A percentile compares a stretch with the other conserved stretches of the same genome.
Evolutionary conservation across 1,140 invertebrate species (phyloP).

Genomic region (Sycophila sp.): DNA sequence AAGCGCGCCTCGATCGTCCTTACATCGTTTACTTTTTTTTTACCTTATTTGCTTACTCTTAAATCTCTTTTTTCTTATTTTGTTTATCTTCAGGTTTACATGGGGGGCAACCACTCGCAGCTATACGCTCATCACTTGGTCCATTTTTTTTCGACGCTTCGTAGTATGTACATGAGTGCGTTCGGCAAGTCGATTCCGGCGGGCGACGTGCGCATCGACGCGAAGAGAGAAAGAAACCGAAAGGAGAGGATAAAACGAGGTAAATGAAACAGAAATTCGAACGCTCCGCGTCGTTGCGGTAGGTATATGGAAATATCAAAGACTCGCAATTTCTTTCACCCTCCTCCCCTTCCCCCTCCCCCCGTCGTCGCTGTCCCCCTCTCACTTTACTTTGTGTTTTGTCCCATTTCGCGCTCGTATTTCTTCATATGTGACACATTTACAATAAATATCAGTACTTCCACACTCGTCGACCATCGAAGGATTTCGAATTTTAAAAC

Average conservation of each 20-base stretch:
- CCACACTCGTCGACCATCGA: slow-evolving; percentile 54
- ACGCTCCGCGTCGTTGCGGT: slow-evolving; percentile 58
- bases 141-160: slow-evolving; percentile 59
- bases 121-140: slow-evolving; percentile 56
- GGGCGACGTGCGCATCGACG: too few relatives aligned
- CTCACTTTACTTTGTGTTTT: not conserved
- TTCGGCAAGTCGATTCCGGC: too few relatives aligned
- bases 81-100: slow-evolving; percentile 44
- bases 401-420: slow-evolving; percentile 48
- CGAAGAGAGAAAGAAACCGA: too few relatives aligned
- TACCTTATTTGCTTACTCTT: slow-evolving; percentile 10
- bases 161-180: slow-evolving; percentile 54
- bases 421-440: slow-evolving; percentile 59
- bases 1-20: not conserved
- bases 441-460: slow-evolving; percentile 63
- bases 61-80: slow-evolving; percentile 11
- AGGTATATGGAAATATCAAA: slow-evolving; percentile 61
- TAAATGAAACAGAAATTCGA: slow-evolving; percentile 30
- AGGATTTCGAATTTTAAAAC: not conserved
- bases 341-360: not conserved
- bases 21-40: slow-evolving; percentile 13
- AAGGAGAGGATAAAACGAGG: too few relatives aligned
- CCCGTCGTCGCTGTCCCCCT: not conserved
- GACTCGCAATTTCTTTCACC: slow-evolving; percentile 53
- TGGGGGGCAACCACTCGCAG: slow-evolving; percentile 30